Percentiles rank a stretch among this genome's conserved stretches.
These are phyloP conservation scores for Eucera pruinosa DNA, from an alignment of 2,888 invertebrate genomes.

Conservation along the genomic window DNA sequence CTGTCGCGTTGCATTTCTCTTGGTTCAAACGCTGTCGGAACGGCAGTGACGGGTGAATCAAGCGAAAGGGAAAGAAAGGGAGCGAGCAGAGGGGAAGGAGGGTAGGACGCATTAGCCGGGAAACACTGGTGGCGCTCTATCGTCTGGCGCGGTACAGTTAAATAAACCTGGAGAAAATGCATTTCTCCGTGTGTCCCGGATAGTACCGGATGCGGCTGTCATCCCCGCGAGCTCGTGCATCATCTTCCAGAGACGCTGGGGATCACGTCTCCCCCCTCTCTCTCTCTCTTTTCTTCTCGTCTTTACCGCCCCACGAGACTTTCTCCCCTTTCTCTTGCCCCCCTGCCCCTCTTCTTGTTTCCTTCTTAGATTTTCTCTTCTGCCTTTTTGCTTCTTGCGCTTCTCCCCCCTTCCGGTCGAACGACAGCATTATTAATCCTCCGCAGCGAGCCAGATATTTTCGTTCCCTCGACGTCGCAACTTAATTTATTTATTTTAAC, in stretches of 20 bases:
- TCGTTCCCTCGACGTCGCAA: conserved; percentile 53
- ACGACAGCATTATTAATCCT: conserved; percentile 72
- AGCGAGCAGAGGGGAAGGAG: conserved; percentile 4
- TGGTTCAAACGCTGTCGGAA: background rate
- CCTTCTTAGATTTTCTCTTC: conserved; percentile 27
- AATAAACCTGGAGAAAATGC: conserved; percentile 71
- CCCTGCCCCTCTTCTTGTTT: background rate
- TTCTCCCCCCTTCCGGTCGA: conserved; percentile 31
- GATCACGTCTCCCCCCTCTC: conserved; percentile 55
- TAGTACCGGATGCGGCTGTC: conserved; percentile 77
- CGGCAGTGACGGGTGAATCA: background rate
- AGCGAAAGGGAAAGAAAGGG: conserved; percentile 15
- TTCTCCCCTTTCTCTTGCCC: background rate
- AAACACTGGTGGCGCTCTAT: conserved; percentile 65
- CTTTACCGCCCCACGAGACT: background rate
- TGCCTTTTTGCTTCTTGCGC: conserved; percentile 20
- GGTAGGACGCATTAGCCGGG: conserved; percentile 61
- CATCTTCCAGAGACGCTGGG: conserved; percentile 72
- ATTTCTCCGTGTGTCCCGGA: conserved; percentile 64
- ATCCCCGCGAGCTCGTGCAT: conserved; percentile 74
- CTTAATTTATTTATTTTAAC: conserved; percentile 59
- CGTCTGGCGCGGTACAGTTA: conserved; percentile 66
- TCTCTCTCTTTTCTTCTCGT: conserved; percentile 28
- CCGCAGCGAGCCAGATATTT: conserved; percentile 64
- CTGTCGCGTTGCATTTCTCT: conserved; percentile 7